Evolutionary conservation across 2,113 vertebrate species (phyloP).

Genomic region (Serilophus lunatus): DNA sequence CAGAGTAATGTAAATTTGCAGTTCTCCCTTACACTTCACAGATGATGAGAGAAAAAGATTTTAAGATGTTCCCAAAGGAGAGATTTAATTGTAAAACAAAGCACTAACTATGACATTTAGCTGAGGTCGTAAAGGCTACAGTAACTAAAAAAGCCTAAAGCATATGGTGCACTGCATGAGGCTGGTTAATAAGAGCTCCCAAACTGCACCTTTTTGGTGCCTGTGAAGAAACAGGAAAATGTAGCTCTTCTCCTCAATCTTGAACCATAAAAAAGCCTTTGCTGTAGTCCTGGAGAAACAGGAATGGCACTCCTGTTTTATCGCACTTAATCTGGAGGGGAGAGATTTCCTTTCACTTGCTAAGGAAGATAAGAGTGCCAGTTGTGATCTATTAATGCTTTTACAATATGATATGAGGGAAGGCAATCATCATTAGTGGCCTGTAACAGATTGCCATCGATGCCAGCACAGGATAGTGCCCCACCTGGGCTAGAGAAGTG

Average conservation of each 20-base stretch:
- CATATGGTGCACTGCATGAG: neutral
- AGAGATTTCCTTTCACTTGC: neutral
- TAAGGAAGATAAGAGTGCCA: neutral
- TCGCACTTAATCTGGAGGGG: neutral
- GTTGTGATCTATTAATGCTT: neutral
- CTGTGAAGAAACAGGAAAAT: neutral
- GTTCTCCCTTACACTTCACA: neutral
- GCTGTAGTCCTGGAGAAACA: neutral
- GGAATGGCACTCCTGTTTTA: neutral
- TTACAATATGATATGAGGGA: fast-evolving
- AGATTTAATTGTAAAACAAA: slow-evolving; percentile 34
- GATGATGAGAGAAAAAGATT: neutral
- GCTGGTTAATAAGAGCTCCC: neutral
- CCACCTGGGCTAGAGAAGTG: neutral
- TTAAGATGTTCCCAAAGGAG: neutral
- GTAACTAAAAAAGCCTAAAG: slow-evolving; percentile 24
- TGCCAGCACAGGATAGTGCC: neutral
- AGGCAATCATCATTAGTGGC: neutral
- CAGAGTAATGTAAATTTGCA: slow-evolving; percentile 6
- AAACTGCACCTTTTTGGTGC: neutral
- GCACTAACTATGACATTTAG: slow-evolving; percentile 38
- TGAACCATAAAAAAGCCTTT: neutral
- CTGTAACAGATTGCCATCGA: neutral
- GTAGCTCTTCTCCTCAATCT: neutral
- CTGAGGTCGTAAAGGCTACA: slow-evolving; percentile 24